A percentile compares a stretch with the other conserved stretches of the same genome.
Conservation (phyloP, 2,797 vertebrate species). For the Myotis myotis region DNA sequence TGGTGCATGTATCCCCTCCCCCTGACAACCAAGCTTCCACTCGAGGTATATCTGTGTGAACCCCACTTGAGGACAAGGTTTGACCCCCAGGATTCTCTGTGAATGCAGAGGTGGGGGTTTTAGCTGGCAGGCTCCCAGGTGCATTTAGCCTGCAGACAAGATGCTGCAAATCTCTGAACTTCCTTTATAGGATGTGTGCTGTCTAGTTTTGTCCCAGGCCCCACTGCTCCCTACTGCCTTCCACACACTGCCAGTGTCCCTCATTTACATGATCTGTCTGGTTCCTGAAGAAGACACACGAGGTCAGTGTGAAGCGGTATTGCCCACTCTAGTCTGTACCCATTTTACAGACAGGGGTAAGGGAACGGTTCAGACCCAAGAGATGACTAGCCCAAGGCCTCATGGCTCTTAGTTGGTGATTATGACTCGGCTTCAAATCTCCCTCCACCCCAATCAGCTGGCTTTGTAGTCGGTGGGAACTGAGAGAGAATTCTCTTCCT, state of each 20-base stretch:
- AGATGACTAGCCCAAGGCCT: neutral
- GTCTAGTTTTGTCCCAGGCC: neutral
- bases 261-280: fast-evolving
- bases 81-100: neutral
- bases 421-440: neutral
- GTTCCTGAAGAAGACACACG: neutral
- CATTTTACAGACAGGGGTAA: neutral
- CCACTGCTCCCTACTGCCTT: neutral
- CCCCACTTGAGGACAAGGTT: neutral
- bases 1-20: fast-evolving
- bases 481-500: neutral
- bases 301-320: neutral
- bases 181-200: neutral
- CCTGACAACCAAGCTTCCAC: neutral
- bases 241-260: fast-evolving
- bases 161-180: neutral
- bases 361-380: neutral
- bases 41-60: neutral
- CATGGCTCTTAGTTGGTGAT: neutral
- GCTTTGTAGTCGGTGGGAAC: neutral
- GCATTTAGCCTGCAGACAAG: neutral
- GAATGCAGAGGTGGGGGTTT: neutral
- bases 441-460: neutral
- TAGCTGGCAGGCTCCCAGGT: neutral
- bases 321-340: neutral